Percentiles rank a stretch among this genome's conserved stretches.
Evolutionary conservation across 1,140 invertebrate species (phyloP).

Genomic region (Archegozetes longisetosus): DNA sequence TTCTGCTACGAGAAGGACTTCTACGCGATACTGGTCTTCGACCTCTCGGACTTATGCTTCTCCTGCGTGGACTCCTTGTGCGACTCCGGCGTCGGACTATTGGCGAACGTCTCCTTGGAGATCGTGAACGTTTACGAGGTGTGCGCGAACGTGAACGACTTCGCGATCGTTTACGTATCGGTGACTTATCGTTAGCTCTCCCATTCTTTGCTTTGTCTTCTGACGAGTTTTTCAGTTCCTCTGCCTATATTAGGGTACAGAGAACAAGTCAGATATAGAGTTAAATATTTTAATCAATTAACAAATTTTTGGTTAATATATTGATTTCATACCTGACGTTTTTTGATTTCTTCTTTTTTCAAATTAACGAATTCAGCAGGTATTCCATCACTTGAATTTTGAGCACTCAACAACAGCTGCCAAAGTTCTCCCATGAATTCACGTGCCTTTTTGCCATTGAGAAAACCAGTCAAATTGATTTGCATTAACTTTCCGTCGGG

Average conservation of each 20-base stretch:
- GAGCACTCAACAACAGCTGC: slow-evolving; percentile 83
- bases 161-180: slow-evolving; percentile 23
- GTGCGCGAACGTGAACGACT: slow-evolving; percentile 6
- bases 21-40: slow-evolving; percentile 13
- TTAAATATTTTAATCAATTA: not conserved
- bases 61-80: not conserved
- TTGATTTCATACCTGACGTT: not conserved
- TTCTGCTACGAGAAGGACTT: not conserved
- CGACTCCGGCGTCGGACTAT: not conserved
- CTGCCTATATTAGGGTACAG: slow-evolving; percentile 8
- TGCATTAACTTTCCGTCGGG: slow-evolving; percentile 98
- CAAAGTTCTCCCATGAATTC: slow-evolving; percentile 95
- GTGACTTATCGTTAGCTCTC: slow-evolving; percentile 18
- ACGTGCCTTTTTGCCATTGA: slow-evolving; percentile 93
- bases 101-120: slow-evolving; percentile 24
- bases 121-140: slow-evolving; percentile 19
- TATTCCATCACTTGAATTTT: slow-evolving; percentile 84
- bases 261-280: not conserved
- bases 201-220: not conserved
- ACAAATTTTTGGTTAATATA: not conserved
- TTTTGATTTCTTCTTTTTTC: slow-evolving; percentile 88
- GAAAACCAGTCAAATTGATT: slow-evolving; percentile 96
- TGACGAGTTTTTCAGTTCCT: slow-evolving; percentile 16
- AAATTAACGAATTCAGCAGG: slow-evolving; percentile 79
- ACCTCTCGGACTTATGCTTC: slow-evolving; percentile 15